phyloP scores from a whole-genome alignment of 2,888 invertebrate genomes.

The Tethea ocularis region DNA sequence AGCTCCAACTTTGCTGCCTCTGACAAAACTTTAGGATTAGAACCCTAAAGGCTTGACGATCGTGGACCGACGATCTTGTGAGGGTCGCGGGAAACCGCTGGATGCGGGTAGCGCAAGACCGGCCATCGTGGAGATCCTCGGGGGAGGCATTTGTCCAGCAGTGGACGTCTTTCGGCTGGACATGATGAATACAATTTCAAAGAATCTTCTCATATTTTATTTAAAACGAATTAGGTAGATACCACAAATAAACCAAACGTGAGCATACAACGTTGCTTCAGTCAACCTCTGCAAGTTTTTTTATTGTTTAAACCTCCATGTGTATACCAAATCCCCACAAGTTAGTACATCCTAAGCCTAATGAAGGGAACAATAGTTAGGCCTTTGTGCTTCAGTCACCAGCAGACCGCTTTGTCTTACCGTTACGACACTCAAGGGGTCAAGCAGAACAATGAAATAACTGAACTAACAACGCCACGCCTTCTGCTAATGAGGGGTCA shows the following conservation, averaged over 20 bases:
- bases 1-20: no score
- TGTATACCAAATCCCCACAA: not conserved
- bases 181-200: no score
- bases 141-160: no score
- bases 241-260: not conserved
- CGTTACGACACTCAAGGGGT: constrained; percentile 21
- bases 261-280: not conserved
- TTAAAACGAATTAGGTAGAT: no score
- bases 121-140: no score
- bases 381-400: constrained; percentile 6
- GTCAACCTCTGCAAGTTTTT: not conserved
- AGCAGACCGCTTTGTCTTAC: constrained; percentile 14
- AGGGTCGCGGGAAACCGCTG: no score
- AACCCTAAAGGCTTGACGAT: no score
- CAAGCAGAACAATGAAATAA: constrained; percentile 18
- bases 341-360: not conserved
- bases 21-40: no score
- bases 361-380: constrained; percentile 3
- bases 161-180: no score
- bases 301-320: not conserved
- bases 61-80: no score
- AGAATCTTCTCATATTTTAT: no score
- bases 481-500: constrained; percentile 10
- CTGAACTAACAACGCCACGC: constrained; percentile 6
- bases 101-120: no score